A percentile compares a stretch with the other conserved stretches of the same genome.
Conservation (phyloP, 2,797 vertebrate genomes). For the Varecia variegata region DNA sequence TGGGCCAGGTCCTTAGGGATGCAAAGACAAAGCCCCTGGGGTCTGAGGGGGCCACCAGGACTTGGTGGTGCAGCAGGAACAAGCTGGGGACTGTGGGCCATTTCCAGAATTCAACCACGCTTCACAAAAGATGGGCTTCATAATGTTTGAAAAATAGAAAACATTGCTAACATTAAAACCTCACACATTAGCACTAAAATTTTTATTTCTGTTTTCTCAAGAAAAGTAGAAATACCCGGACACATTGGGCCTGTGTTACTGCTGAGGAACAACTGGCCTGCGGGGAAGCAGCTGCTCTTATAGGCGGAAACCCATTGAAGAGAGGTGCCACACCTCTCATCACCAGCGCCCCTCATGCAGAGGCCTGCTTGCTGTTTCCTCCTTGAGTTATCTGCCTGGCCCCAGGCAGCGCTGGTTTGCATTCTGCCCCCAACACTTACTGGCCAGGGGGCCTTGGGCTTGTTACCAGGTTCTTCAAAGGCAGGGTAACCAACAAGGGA, state of each 20-base stretch:
- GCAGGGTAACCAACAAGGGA: neutral
- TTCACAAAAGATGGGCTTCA: neutral
- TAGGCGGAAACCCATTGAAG: neutral
- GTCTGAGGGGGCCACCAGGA: neutral
- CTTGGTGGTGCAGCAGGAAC: no score
- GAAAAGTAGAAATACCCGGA: neutral
- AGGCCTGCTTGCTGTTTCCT: neutral
- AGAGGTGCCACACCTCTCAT: no score
- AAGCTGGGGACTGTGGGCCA: neutral
- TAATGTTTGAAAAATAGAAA: neutral
- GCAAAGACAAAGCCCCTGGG: neutral
- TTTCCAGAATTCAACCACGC: neutral
- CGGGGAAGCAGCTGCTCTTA: neutral
- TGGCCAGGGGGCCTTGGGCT: neutral
- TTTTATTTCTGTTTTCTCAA: neutral
- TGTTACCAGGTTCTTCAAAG: neutral
- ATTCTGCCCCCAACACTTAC: neutral
- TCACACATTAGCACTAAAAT: neutral
- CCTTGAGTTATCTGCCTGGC: neutral
- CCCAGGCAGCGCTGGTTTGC: no score
- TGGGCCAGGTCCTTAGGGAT: neutral
- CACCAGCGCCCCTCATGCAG: neutral
- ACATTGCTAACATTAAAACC: neutral
- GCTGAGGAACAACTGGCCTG: neutral
- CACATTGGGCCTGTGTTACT: rapidly evolving